Conservation (phyloP, 2,888 invertebrate species). For the Muschampia plurimacula region DNA sequence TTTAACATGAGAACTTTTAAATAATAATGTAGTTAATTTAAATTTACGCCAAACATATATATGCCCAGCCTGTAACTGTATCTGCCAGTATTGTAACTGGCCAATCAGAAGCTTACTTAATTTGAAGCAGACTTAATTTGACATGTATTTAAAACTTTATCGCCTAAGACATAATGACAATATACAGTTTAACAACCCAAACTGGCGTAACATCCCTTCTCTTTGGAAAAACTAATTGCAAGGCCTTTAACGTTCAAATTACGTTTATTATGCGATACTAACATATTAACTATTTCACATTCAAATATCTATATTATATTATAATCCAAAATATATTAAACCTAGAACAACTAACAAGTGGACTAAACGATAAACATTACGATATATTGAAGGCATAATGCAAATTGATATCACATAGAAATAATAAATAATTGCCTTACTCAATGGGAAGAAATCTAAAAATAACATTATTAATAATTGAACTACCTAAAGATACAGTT, state of each 20-base stretch:
- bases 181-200: background rate
- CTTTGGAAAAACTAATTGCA: background rate
- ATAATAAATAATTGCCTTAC: conserved; percentile 26
- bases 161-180: background rate
- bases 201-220: background rate
- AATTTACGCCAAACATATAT: too few species aligned
- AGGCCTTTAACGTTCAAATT: background rate
- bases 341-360: conserved; percentile 25
- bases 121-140: too few species aligned
- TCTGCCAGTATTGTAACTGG: too few species aligned
- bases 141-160: background rate
- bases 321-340: conserved; percentile 10
- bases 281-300: background rate
- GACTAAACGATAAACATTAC: conserved; percentile 20
- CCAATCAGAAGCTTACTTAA: too few species aligned
- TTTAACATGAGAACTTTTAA: too few species aligned
- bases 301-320: background rate
- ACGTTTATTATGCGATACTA: background rate
- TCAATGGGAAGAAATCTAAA: conserved; percentile 28
- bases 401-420: conserved; percentile 39
- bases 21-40: too few species aligned
- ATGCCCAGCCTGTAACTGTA: too few species aligned
- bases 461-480: conserved; percentile 22
- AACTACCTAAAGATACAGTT: conserved; percentile 21
- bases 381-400: conserved; percentile 31